Evolutionary conservation across 2,797 vertebrate species (phyloP).

Genomic region (Alosa sapidissima): DNA sequence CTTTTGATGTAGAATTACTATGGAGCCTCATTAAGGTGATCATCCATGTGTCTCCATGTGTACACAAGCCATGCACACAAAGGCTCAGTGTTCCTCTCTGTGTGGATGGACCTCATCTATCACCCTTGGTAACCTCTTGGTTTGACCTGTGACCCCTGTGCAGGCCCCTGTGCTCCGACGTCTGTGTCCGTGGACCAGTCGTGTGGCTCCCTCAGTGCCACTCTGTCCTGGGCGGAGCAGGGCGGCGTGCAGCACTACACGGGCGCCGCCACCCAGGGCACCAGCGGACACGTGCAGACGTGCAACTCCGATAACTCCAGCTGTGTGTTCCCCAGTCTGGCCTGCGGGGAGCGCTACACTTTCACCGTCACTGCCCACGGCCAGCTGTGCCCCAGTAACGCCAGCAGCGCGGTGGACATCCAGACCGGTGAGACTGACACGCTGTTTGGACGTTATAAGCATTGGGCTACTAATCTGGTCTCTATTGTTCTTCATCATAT

Average conservation of each 20-base stretch:
- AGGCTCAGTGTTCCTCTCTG: too few relatives aligned
- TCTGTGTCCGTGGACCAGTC: conserved; percentile 48
- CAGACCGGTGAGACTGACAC: conserved; percentile 59
- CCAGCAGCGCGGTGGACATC: conserved; percentile 50
- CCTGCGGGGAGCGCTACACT: conserved; percentile 67
- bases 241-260: conserved; percentile 59
- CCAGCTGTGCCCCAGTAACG: conserved; percentile 57
- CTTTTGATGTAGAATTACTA: too few relatives aligned
- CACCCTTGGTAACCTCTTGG: background rate
- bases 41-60: too few relatives aligned
- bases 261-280: conserved; percentile 46
- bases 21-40: too few relatives aligned
- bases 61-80: too few relatives aligned
- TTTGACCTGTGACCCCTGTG: background rate
- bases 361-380: conserved; percentile 61
- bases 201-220: conserved; percentile 57
- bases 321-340: conserved; percentile 60
- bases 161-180: conserved; percentile 67
- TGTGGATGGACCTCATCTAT: background rate
- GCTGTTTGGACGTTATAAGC: background rate
- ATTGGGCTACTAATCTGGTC: background rate
- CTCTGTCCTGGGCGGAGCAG: conserved; percentile 59
- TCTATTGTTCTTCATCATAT: too few relatives aligned
- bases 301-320: conserved; percentile 57
- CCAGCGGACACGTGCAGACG: conserved; percentile 36